Evolutionary conservation across 2,888 invertebrate genomes (phyloP).

Genomic region (Minunthozetes semirufus): DNA sequence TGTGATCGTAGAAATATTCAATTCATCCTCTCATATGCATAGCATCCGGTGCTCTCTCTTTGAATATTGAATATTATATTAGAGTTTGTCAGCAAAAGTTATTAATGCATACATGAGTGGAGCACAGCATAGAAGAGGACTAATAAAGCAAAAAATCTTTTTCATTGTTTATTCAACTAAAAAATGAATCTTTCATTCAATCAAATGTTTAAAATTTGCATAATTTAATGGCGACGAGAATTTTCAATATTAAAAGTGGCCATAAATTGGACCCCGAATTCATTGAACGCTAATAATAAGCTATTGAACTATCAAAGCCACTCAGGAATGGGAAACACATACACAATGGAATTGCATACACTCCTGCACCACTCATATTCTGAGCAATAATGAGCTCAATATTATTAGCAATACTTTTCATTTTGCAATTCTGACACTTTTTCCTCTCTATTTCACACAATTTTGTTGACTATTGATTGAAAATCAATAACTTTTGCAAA

Average conservation of each 20-base stretch:
- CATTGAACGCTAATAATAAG: constrained; percentile 11
- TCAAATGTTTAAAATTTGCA: constrained; percentile 21
- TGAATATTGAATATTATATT: constrained; percentile 4
- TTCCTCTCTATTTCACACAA: background rate
- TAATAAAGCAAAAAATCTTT: background rate
- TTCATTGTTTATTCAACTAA: constrained; percentile 25
- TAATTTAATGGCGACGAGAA: background rate
- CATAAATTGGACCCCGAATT: background rate
- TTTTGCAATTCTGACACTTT: background rate
- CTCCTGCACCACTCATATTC: background rate
- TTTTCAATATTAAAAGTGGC: background rate
- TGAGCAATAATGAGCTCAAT: background rate
- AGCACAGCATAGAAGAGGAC: background rate
- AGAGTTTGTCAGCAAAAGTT: constrained; percentile 16
- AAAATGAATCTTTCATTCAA: constrained; percentile 15
- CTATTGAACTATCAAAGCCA: background rate
- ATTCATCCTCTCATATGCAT: background rate
- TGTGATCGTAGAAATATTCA: too few species aligned
- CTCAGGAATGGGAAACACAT: background rate
- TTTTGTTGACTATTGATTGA: background rate
- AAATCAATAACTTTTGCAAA: background rate
- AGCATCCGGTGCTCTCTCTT: constrained; percentile 19
- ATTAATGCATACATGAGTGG: constrained; percentile 17
- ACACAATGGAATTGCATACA: background rate
- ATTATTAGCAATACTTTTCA: background rate